Conservation (phyloP, 92 coral and sea anemone genomes). For the Actinostola sp. region DNA sequence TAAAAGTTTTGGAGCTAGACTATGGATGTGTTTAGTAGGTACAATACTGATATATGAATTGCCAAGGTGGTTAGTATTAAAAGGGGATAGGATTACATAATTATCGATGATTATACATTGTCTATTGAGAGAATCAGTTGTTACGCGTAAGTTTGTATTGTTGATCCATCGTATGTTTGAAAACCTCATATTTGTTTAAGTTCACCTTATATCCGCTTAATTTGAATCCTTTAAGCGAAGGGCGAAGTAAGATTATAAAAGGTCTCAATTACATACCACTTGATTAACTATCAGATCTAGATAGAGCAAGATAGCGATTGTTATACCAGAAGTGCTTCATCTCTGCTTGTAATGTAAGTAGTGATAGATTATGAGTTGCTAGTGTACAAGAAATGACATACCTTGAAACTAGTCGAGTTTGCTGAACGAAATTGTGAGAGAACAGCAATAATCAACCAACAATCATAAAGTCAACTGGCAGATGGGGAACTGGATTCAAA, state of each 20-base stretch:
- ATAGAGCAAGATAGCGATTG: neutral
- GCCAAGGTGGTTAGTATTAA: slow-evolving; percentile 8
- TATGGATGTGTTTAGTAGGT: too few relatives aligned
- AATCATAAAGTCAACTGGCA: slow-evolving; percentile 1
- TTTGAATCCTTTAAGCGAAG: slow-evolving; percentile 3
- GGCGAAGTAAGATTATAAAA: neutral
- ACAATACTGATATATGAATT: slow-evolving; percentile 3
- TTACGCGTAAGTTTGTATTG: neutral
- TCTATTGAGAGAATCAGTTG: slow-evolving; percentile 3
- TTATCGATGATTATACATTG: neutral
- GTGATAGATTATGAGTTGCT: neutral
- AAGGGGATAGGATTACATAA: slow-evolving; percentile 3
- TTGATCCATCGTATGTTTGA: neutral
- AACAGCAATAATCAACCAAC: neutral
- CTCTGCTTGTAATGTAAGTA: neutral
- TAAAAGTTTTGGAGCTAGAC: too few relatives aligned
- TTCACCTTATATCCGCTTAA: slow-evolving; percentile 4
- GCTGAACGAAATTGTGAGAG: neutral
- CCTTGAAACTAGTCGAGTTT: neutral
- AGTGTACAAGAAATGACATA: neutral
- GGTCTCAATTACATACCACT: neutral
- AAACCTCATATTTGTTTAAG: slow-evolving; percentile 5
- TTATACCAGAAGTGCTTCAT: too few relatives aligned
- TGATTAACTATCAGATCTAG: neutral
- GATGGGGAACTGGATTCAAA: neutral